Evolutionary conservation across 2,888 invertebrate species (phyloP).

Genomic region (Exocentrus adspersus): DNA sequence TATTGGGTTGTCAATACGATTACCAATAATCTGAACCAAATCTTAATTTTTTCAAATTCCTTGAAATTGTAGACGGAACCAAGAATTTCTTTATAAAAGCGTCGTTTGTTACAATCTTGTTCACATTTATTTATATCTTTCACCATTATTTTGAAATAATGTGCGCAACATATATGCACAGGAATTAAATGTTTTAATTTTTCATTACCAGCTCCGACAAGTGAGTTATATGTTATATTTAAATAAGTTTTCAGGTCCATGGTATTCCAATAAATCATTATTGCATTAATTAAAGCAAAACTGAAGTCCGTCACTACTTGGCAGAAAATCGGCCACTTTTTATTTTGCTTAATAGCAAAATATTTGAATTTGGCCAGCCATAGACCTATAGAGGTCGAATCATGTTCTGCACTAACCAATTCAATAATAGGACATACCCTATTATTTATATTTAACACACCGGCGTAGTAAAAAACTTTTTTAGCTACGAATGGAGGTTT

Average conservation of each 20-base stretch:
- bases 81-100: not conserved
- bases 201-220: not conserved
- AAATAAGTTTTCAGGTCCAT: not conserved
- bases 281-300: slow-evolving; percentile 1
- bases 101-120: not conserved
- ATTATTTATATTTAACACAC: slow-evolving; percentile 1
- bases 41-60: not conserved
- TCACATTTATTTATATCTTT: slow-evolving; percentile 7
- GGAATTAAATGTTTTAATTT: not conserved
- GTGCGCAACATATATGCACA: slow-evolving; percentile 1
- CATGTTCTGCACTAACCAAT: slow-evolving; percentile 11
- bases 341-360: slow-evolving; percentile 1
- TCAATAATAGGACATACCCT: slow-evolving; percentile 8
- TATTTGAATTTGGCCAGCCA: slow-evolving; percentile 7
- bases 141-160: slow-evolving; percentile 1
- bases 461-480: slow-evolving; percentile 5
- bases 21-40: not conserved
- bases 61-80: not conserved
- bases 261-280: slow-evolving; percentile 1
- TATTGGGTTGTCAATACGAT: not conserved
- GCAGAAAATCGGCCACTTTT: not conserved
- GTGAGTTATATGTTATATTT: not conserved
- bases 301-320: not conserved
- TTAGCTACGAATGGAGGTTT: not conserved
- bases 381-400: not conserved